Percentiles rank a stretch among this genome's conserved stretches.
Conservation (phyloP, 30 jellyfish, hydroid and myxozoan species). For the Phacellophora camtschatica region DNA sequence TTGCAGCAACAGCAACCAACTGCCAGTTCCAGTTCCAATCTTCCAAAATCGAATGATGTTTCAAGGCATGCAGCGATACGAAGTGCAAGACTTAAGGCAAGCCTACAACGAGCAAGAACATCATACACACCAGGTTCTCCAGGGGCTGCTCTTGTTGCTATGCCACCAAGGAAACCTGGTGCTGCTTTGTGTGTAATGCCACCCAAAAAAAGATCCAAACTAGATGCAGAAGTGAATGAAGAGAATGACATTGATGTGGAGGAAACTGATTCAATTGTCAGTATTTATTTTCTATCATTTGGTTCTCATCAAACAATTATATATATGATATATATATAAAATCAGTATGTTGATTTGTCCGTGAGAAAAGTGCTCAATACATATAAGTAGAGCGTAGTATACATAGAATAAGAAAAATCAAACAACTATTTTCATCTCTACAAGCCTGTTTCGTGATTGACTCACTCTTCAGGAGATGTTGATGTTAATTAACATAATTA, state of each 20-base stretch:
- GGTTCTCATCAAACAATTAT: too few relatives aligned
- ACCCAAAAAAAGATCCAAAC: constrained; percentile 83
- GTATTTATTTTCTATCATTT: too few relatives aligned
- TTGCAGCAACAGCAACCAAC: neutral
- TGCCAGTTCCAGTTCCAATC: neutral
- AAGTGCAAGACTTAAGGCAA: constrained; percentile 54
- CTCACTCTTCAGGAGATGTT: too few relatives aligned
- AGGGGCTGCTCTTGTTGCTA: constrained; percentile 81
- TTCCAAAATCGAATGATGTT: constrained; percentile 23
- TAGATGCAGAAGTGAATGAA: constrained; percentile 67
- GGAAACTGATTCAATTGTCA: neutral
- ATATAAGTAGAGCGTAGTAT: too few relatives aligned
- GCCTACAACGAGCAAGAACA: constrained; percentile 53
- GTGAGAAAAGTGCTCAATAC: too few relatives aligned
- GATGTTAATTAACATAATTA: too few relatives aligned
- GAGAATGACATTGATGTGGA: neutral
- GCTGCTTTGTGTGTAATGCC: constrained; percentile 98
- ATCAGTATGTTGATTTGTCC: too few relatives aligned
- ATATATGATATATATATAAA: too few relatives aligned
- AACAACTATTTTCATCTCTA: too few relatives aligned
- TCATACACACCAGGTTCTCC: constrained; percentile 73
- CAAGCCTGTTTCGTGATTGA: too few relatives aligned
- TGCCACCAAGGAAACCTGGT: constrained; percentile 92
- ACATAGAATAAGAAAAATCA: too few relatives aligned
- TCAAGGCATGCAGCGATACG: constrained; percentile 53